These are phyloP conservation scores for Caenorhabditis briggsae DNA, from an alignment of 1,140 invertebrate species.

Conservation along the genomic window DNA sequence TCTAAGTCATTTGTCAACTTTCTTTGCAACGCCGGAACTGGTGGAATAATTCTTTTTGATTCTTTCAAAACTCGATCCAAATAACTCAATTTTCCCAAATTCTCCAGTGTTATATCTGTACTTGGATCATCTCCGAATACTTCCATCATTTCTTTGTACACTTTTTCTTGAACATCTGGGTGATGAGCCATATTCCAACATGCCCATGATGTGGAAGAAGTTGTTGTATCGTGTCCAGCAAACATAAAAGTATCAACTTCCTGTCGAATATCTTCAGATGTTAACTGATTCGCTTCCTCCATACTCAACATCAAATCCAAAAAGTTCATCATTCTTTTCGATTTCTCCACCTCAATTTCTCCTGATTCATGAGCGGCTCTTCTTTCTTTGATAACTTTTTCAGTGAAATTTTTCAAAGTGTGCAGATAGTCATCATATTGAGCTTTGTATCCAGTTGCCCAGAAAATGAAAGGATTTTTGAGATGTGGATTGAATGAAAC, in stretches of 20 bases:
- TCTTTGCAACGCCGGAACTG: conserved; percentile 84
- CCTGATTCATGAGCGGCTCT: not conserved
- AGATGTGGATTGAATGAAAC: conserved; percentile 37
- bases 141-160: conserved; percentile 85
- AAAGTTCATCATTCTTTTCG: conserved; percentile 87
- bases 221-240: conserved; percentile 87
- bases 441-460: conserved; percentile 31
- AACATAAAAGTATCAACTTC: conserved; percentile 89
- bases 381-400: conserved; percentile 55
- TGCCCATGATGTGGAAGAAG: conserved; percentile 84
- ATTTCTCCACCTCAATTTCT: conserved; percentile 63
- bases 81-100: conserved; percentile 87
- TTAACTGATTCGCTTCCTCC: conserved; percentile 83
- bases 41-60: conserved; percentile 82
- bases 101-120: conserved; percentile 84
- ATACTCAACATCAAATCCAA: conserved; percentile 90
- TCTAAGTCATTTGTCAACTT: conserved; percentile 84
- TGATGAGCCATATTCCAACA: conserved; percentile 79
- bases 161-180: conserved; percentile 82
- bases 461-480: conserved; percentile 31
- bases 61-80: conserved; percentile 83
- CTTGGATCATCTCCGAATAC: conserved; percentile 82
- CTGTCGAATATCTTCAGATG: conserved; percentile 80
- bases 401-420: not conserved
- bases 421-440: conserved; percentile 36